phyloP scores from a whole-genome alignment of 2,888 invertebrate species.

The Agrochola litura region DNA sequence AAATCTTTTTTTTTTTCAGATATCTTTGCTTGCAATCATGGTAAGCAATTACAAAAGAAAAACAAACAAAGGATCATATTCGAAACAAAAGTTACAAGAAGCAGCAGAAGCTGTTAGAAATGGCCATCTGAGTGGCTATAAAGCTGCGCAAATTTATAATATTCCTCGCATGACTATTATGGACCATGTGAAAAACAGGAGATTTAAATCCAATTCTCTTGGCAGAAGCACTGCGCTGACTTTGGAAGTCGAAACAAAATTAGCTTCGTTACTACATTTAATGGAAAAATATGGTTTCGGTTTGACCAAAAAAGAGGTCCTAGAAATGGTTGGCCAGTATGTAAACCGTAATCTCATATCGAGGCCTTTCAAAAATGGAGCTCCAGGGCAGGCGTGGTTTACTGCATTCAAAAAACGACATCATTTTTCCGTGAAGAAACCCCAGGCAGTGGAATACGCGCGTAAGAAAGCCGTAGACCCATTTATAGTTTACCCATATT shows the following conservation, averaged over 20 bases:
- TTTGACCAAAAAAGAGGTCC: slow-evolving; percentile 17
- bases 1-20: slow-evolving; percentile 3
- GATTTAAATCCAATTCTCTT: no score
- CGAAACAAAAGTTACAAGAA: slow-evolving; percentile 17
- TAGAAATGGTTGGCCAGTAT: slow-evolving; percentile 21
- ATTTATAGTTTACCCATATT: slow-evolving; percentile 15
- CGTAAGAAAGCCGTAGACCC: slow-evolving; percentile 18
- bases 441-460: slow-evolving; percentile 30
- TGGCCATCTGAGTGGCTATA: no score
- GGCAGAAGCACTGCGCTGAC: no score
- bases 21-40: slow-evolving; percentile 7
- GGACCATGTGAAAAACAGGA: no score
- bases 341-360: slow-evolving; percentile 8
- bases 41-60: slow-evolving; percentile 25
- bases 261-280: no score
- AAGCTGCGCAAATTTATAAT: no score
- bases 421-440: slow-evolving; percentile 34
- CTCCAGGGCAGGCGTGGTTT: slow-evolving; percentile 35
- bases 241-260: no score
- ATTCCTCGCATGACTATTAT: no score
- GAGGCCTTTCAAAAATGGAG: slow-evolving; percentile 30
- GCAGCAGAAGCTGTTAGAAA: no score
- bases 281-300: slow-evolving; percentile 11
- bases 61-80: slow-evolving; percentile 19
- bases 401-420: slow-evolving; percentile 15